phyloP scores from a whole-genome alignment of 1,140 invertebrate genomes.

The Choristoneura fumiferana region DNA sequence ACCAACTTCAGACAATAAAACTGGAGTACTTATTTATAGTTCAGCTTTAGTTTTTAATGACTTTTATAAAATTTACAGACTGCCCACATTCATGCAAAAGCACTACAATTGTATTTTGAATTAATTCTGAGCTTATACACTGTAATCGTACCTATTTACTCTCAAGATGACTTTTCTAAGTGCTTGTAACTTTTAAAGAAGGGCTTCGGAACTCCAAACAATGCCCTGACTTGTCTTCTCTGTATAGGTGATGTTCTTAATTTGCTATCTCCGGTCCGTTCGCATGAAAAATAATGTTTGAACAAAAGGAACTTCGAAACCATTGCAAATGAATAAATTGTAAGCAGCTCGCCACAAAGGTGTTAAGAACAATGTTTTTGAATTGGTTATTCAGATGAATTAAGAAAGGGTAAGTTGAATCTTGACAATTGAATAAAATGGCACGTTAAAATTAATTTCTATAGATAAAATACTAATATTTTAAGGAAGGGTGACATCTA shows the following conservation, averaged over 20 bases:
- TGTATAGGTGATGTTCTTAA: slow-evolving; percentile 40
- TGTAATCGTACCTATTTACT: slow-evolving; percentile 8
- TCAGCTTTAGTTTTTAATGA: no score
- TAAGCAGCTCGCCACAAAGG: slow-evolving; percentile 9
- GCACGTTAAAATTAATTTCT: no score
- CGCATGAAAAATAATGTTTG: slow-evolving; percentile 43
- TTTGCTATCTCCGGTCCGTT: slow-evolving; percentile 34
- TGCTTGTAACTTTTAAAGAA: slow-evolving; percentile 7
- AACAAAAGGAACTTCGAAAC: slow-evolving; percentile 39
- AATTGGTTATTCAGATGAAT: no score
- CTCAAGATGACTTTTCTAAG: slow-evolving; percentile 29
- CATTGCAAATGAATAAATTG: slow-evolving; percentile 9
- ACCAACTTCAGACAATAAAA: no score
- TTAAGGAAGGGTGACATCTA: no score
- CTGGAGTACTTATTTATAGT: no score
- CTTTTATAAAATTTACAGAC: no score
- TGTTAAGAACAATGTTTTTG: not conserved
- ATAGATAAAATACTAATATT: no score
- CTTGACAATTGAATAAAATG: no score
- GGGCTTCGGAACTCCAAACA: slow-evolving; percentile 33
- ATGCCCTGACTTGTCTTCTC: slow-evolving; percentile 33
- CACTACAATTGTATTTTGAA: no score
- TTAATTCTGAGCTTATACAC: not conserved
- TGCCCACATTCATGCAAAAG: no score
- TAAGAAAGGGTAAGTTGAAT: no score